Base-by-base conservation (phyloP, 2,797 vertebrate genomes). In the Taeniopygia guttata region DNA sequence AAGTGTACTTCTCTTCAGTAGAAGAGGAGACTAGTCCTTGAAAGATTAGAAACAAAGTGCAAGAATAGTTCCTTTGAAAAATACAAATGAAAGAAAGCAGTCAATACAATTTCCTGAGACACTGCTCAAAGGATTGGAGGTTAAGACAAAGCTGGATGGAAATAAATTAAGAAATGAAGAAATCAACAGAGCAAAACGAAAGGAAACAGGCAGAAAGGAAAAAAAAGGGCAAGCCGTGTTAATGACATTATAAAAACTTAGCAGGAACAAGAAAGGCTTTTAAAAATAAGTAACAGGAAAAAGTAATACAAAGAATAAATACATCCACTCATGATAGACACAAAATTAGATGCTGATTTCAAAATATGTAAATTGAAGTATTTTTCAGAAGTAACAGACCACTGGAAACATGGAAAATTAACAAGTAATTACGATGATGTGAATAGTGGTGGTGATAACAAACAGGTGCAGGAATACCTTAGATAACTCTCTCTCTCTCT, bases 1-100 rank as follows among this genome's bases (percentile, higher is more conserved):
- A 9, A 84, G 36, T 36, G 34, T 82, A 62, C 56, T 43, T 64
- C 40, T 93, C 40, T 87, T 74, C 48, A 74, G 55, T 36, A 60
- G 73, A 76, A 87, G 2, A 66, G 26, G 9, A 80, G 40, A 84
- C 20, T 29, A 80, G 32, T 26, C 55, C 48, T 66, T 82, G 60
- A 76, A 92, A 82, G 58, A 66, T 51, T 45, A 89, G 68, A 94
- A 92, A 76, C 45, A 67, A 91, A 89, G 56, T 77, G 42, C 45
- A 89, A 80, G 56, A 60, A 90, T 23, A 49, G 23, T 84, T 93
- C n/a, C 93, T 94, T 91, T 95, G 91, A 95, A 96, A 94, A 93
- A 84, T 32, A 96, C 94, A 90, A 83, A 92, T 56, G 83, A 82
- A 74, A 82, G 79, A 32, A 92, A 82, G 76, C 13, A 10, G 89